Evolutionary conservation across 2,888 invertebrate species (phyloP), one percentile per base, ranked within the genome.

Genomic region (Hermaeophaga mercurialis): DNA sequence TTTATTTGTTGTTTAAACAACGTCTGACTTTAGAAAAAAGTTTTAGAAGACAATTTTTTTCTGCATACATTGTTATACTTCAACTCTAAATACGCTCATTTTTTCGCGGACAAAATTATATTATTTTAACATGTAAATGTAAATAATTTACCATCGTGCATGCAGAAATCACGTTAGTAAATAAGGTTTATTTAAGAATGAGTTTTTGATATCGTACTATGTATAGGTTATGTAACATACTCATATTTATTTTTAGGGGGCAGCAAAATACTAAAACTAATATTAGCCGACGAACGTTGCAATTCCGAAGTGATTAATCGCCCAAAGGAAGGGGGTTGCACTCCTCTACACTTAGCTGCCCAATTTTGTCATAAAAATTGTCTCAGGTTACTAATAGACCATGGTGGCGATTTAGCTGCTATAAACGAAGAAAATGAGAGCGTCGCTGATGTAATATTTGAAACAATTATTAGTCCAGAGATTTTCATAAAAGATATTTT

Each of bases 301-400:
- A 66, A 63, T 11, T 49, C 60, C 6, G 66, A 66, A 19, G 61
- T 68, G 22, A 60, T 72, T 17, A 72, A 73, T 53, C 63, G 57
- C 38, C 58, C 57, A 4, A 73, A 75, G 39, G 58, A 66, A 63
- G 66, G 68, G 11, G 77, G 80, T 24, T 74, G 81, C 7, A 82
- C 83, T 11, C 79, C 84, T 9, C 74, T 84, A 7, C 83, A 83
- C 65, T 75, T 78, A 50, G 84, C 84, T 15, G 81, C 82, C 9
- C 78, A 75, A 56, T 76, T 78, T 54, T 81, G 81, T 18, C 79
- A 81, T 56, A 76, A 77, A 31, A 77, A 79, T 43, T 81, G 81
- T 63, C 73, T 82, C 28, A 73, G 76, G 61, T 66, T 79, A 34
- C 71, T 84, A 28, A 71, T 83, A 45, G 74, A 78, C 14, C 66